Base-by-base conservation (phyloP, 2,113 vertebrate genomes). In the Capra hircus region DNA sequence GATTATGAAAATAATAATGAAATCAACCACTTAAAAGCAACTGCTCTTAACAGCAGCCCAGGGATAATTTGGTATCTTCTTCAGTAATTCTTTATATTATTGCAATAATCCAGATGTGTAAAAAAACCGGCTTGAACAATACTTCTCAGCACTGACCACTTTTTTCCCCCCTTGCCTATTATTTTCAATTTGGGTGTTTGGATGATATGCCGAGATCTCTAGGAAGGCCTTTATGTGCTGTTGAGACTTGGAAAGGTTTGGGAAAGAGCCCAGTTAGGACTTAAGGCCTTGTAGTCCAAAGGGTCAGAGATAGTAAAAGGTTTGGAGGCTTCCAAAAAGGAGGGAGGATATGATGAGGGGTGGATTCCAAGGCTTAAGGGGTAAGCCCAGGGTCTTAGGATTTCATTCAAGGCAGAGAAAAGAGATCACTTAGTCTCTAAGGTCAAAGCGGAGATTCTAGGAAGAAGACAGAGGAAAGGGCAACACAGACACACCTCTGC, bases 141-240 rank as follows among this genome's bases (percentile, higher is more conserved):
- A 53, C 52, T 67, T 74, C 45, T 96, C 50, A 93, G 19, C 62
- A 53, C n/a, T 53, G 45, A 50, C 30, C 17, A 64, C 17, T 53
- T n/a, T 25, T 7, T 30, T 0, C 7, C 19, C 43, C 60, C 21
- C 13, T 4, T 43, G 1, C 33, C 15, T 33, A 0, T 4, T 7
- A 14, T 40, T 89, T 64, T 12, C 55, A 59, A 10, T 15, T 85
- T 48, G 14, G 48, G 27, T 80, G 57, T 90, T 80, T 57, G 21
- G 53, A 25, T 84, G 80, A 89, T 28, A 71, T 53, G 1, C 33
- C 11, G 36, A 53, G 23, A 36, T 48, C n/a, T 86, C 64, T n/a
- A 40, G 57, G 40, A 81, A 81, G 30, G 4, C 1, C 14, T 50
- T 80, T 36, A 15, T 16, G 17, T 74, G n/a, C 43, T 53, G 2